Conservation (phyloP, 2,888 invertebrate genomes). For the Leistus spinibarbis region DNA sequence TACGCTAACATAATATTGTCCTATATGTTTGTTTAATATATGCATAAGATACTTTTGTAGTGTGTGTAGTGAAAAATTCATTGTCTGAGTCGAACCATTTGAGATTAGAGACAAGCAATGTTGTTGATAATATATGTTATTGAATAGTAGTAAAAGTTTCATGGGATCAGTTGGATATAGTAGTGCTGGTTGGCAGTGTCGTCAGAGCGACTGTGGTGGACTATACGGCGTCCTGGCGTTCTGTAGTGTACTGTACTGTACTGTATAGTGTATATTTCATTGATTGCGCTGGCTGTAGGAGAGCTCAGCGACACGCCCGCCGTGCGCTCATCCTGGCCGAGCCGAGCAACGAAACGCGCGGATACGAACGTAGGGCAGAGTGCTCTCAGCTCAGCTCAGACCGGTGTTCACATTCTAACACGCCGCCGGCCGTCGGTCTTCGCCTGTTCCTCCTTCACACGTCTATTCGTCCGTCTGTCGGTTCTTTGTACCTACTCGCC, state of each 20-base stretch:
- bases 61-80: no score
- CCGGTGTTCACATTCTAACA: neutral
- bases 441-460: slow-evolving; percentile 45
- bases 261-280: slow-evolving; percentile 55
- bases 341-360: slow-evolving; percentile 59
- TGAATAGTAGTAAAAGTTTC: neutral
- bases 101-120: no score
- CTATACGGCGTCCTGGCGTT: neutral
- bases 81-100: no score
- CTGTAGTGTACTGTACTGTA: slow-evolving; percentile 46
- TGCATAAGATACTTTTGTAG: no score
- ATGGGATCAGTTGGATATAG: neutral
- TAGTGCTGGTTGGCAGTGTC: neutral
- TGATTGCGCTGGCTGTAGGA: slow-evolving; percentile 56
- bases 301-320: slow-evolving; percentile 56
- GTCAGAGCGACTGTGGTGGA: slow-evolving; percentile 7
- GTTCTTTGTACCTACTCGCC: slow-evolving; percentile 41
- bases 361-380: slow-evolving; percentile 5
- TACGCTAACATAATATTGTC: neutral
- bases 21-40: no score
- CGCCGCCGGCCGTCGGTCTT: slow-evolving; percentile 2
- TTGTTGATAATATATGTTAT: no score
- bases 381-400: slow-evolving; percentile 1
- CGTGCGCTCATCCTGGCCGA: slow-evolving; percentile 41
- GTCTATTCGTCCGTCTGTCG: slow-evolving; percentile 37